These are phyloP conservation scores for Choristoneura rosaceana DNA, from an alignment of 2,888 invertebrate species.

Conservation along the genomic window DNA sequence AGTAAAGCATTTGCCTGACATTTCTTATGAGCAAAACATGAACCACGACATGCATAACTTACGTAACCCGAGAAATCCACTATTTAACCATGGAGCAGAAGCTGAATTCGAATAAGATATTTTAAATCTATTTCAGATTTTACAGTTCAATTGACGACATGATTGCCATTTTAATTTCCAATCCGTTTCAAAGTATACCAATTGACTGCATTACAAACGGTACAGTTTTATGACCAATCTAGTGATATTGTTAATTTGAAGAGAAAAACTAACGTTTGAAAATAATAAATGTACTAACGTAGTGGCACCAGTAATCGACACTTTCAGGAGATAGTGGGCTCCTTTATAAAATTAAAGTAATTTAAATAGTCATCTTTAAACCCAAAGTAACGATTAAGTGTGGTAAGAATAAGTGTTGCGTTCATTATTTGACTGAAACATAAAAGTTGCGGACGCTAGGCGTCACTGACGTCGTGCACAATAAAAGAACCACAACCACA, in stretches of 20 bases:
- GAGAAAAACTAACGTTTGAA: no score
- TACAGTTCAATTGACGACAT: background rate
- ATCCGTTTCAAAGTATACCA: background rate
- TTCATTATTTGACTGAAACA: no score
- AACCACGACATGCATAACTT: constrained; percentile 17
- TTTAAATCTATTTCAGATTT: background rate
- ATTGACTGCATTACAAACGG: background rate
- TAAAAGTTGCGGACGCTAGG: no score
- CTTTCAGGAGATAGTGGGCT: no score
- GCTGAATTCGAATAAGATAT: background rate
- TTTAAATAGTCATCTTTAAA: no score
- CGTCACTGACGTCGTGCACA: no score
- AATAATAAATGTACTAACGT: no score
- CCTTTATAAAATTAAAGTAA: no score
- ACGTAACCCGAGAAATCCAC: constrained; percentile 11
- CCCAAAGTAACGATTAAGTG: no score
- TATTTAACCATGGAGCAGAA: background rate
- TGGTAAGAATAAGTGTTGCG: no score
- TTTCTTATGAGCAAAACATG: background rate
- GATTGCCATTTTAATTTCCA: background rate
- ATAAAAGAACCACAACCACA: background rate
- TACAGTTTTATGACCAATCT: background rate
- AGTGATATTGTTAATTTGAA: background rate
- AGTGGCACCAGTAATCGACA: no score
- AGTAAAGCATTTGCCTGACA: background rate